Evolutionary conservation across 2,113 vertebrate genomes (phyloP), one percentile per base, ranked within the genome.

Genomic region (Climacteris rufus): DNA sequence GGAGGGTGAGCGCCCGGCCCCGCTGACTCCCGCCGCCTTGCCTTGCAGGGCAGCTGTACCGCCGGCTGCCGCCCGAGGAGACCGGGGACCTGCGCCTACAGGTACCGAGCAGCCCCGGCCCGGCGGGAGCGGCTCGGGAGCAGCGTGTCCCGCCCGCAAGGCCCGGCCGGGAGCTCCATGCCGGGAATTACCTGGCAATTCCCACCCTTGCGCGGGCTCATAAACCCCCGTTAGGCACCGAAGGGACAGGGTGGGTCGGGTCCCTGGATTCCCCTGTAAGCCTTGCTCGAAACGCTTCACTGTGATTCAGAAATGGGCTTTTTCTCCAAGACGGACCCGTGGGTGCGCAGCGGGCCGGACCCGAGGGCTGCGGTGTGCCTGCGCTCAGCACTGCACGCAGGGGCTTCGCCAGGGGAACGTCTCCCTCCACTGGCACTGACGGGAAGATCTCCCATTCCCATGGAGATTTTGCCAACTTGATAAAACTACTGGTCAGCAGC

Each of bases 31-130:
- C 11, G 10, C 54, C 52, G 28, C 49, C 39, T 9, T 57, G 50
- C 70, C 85, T 79, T 81, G 42, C 95, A 96, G 97, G 15, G 35
- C 24, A 64, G 59, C 90, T 97, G 60, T 97, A 97, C 65, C 72
- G 70, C 5, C 85, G 64, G 28, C 90, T 96, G 45, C 9, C 80
- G 20, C 50, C 75, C 18, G 50, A 71, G 37, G 85, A 89, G 15
- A 60, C 19, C 16, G 49, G 37, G 12, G 77, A 82, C 2, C 68
- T 65, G 57, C 54, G 65, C 31, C 68, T 95, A 1, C 90, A 97
- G 97, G 97, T 97, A 97, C 44, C 1, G 59, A 42, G 3, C 44
- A 10, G 44, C 18, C 25, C 28, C 24, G 31, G 42, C 22, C 31
- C 72, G 39, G 35, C 23, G 39, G 31, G 15, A 11, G 54, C 42